Evolutionary conservation across 2,113 vertebrate genomes (phyloP), one percentile per base, ranked within the genome.

Genomic region (Percina caprodes): DNA sequence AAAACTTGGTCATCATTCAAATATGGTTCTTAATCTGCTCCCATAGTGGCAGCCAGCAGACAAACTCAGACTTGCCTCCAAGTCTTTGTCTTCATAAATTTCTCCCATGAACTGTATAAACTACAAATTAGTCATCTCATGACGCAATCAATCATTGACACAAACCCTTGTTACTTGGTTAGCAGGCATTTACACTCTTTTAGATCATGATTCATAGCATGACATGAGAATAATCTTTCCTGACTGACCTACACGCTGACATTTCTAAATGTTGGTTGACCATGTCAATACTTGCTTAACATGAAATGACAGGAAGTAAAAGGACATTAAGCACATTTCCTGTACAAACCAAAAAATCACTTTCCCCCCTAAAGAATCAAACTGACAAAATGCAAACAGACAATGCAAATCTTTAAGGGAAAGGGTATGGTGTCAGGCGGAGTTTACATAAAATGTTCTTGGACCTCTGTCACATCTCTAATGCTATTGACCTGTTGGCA

Each of bases 401-500:
- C 55, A 80, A 81, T 75, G 56, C 45, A 71, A 65, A 74, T 75
- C 55, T 58, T 72, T 75, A 12, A n/a, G 23, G 23, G 51, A 58
- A 51, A 49, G 45, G 1, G 12, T n/a, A 35, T 11, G 19, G 54
- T 86, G 86, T 84, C 74, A 75, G 52, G 66, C 10, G 21, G 46
- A 21, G 62, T 82, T 90, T 87, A n/a, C 15, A 58, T 87, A 52
- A 81, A 78, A 79, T 84, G 85, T 80, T 67, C 72, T 80, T 56
- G 66, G 49, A 55, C 65, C 79, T 79, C 84, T 80, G 67, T 74
- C 78, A 49, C 74, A 71, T 82, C 63, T 79, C 65, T 91, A 92
- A 94, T 92, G 83, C 88, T 84, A 82, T 86, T 90, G 95, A 95
- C 94, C 88, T 93, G 90, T 91, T 92, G 49, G 48, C 86, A 90